phyloP scores from a whole-genome alignment of 2,888 invertebrate genomes.

The Lagria hirta region DNA sequence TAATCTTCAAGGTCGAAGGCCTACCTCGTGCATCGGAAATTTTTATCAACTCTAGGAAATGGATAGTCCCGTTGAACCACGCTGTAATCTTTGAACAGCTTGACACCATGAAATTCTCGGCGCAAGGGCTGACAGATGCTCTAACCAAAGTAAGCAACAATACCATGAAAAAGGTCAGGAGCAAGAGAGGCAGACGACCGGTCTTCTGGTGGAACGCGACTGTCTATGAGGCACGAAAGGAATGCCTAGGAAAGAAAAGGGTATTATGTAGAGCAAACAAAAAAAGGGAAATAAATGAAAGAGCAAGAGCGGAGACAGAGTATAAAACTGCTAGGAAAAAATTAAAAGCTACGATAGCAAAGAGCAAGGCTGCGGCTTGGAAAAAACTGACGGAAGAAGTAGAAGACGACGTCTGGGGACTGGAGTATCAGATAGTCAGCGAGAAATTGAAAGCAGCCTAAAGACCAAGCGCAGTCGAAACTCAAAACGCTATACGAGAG shows the following conservation, averaged over 20 bases:
- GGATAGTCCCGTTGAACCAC: background rate
- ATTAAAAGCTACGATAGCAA: background rate
- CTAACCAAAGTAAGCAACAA: background rate
- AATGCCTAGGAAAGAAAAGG: background rate
- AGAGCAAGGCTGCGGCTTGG: background rate
- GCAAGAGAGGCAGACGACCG: background rate
- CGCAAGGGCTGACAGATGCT: background rate
- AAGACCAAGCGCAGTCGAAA: background rate
- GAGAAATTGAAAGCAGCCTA: background rate
- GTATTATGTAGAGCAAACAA: background rate
- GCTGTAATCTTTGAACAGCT: background rate
- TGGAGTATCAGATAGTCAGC: constrained; percentile 1
- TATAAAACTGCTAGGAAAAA: background rate
- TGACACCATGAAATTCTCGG: background rate
- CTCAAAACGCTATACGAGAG: background rate
- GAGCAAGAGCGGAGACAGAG: background rate
- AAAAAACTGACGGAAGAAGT: background rate
- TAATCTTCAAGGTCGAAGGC: constrained; percentile 10
- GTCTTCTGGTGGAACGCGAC: background rate
- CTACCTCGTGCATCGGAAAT: background rate
- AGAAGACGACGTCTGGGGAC: constrained; percentile 1
- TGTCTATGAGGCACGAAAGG: background rate
- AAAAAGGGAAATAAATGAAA: background rate
- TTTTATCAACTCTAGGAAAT: background rate
- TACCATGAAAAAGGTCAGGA: background rate